A percentile compares a stretch with the other conserved stretches of the same genome.
Evolutionary conservation across 1,140 invertebrate genomes (phyloP).

Genomic region (Pseudobourletiella spinata): DNA sequence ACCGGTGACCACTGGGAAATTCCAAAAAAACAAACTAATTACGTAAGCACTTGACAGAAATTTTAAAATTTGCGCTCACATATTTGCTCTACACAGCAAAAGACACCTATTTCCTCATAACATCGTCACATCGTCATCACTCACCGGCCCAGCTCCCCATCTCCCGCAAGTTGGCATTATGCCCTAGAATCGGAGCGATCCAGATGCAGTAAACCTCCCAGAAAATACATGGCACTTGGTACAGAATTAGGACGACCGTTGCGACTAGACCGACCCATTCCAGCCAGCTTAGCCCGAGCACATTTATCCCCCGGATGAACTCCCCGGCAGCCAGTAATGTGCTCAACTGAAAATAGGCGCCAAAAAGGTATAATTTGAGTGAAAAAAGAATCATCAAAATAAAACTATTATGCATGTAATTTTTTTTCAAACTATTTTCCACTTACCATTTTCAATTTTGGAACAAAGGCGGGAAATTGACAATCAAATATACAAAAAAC

Average conservation of each 20-base stretch:
- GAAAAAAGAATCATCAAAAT: too few species aligned
- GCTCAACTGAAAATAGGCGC: neutral
- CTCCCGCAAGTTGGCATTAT: conserved; percentile 1
- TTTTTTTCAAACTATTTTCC: too few species aligned
- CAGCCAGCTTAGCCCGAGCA: neutral
- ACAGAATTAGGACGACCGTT: neutral
- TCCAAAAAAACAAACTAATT: neutral
- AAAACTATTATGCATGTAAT: too few species aligned
- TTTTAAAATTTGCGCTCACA: neutral
- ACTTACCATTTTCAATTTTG: too few species aligned
- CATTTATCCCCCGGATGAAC: neutral
- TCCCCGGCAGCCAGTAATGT: neutral
- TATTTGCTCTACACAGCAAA: neutral
- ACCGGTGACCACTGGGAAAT: conserved; percentile 20
- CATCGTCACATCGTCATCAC: neutral
- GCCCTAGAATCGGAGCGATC: conserved; percentile 1
- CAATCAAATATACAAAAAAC: too few species aligned
- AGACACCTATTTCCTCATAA: neutral
- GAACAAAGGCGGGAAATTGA: too few species aligned
- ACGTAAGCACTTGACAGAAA: neutral
- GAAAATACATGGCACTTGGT: neutral
- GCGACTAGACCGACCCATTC: neutral
- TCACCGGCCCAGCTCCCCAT: conserved; percentile 40
- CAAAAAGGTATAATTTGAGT: too few species aligned
- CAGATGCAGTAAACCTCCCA: neutral